Evolutionary conservation across 2,797 vertebrate species (phyloP).

Genomic region (Parambassis ranga): DNA sequence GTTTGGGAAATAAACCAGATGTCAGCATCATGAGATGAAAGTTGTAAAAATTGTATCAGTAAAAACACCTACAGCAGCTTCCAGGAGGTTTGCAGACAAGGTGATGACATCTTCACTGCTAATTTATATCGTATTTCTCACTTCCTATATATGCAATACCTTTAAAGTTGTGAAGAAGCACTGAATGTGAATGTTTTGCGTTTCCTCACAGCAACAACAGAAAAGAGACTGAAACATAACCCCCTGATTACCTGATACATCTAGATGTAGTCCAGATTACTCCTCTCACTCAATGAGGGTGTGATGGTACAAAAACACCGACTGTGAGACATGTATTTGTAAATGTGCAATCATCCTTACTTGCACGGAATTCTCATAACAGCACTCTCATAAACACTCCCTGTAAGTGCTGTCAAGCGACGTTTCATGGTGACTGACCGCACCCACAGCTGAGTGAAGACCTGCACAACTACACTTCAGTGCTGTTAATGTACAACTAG

Average conservation of each 20-base stretch:
- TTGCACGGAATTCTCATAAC: not conserved
- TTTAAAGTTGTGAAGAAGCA: not conserved
- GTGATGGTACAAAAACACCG: constrained; percentile 2
- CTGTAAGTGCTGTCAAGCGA: not conserved
- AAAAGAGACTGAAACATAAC: not conserved
- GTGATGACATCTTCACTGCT: too few species aligned
- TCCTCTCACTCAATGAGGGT: not conserved
- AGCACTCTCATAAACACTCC: constrained; percentile 3
- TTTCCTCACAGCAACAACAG: not conserved
- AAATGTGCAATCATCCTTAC: constrained; percentile 9
- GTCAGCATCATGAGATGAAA: too few species aligned
- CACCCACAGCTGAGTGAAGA: constrained; percentile 40
- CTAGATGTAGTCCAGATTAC: constrained; percentile 31
- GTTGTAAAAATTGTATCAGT: too few species aligned
- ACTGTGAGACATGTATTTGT: not conserved
- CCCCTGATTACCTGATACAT: not conserved
- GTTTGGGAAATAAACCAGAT: too few species aligned
- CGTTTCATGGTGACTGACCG: not conserved
- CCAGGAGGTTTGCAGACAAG: too few species aligned
- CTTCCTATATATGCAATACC: too few species aligned
- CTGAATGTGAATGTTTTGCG: not conserved
- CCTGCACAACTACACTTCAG: constrained; percentile 45
- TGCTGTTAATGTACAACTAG: constrained; percentile 16
- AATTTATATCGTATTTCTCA: too few species aligned
- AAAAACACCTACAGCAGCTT: too few species aligned